Evolutionary conservation across 2,888 invertebrate genomes (phyloP).

Genomic region (Temnothorax ravouxi): DNA sequence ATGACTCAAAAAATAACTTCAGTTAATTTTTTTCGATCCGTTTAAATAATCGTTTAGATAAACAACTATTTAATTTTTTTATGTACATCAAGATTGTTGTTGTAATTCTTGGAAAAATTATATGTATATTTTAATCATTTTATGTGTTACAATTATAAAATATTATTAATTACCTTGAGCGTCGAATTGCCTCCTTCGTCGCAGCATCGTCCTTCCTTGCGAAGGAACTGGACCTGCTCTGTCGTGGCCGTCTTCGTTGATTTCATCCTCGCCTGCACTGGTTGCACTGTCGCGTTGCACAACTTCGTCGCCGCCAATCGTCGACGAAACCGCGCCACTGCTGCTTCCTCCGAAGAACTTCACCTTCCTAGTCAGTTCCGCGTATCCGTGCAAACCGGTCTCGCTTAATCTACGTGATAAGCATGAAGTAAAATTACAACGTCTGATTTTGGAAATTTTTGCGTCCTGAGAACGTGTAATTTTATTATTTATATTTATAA

Average conservation of each 20-base stretch:
- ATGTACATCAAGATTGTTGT: not conserved
- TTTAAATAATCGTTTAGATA: not conserved
- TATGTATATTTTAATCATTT: not conserved
- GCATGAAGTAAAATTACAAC: not conserved
- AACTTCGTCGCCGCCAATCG: slow-evolving; percentile 82
- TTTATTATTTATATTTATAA: not conserved
- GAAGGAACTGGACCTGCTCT: slow-evolving; percentile 79
- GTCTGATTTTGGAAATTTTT: not conserved
- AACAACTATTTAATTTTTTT: not conserved
- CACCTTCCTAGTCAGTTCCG: slow-evolving; percentile 82
- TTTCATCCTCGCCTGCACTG: slow-evolving; percentile 85
- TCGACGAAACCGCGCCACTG: slow-evolving; percentile 76
- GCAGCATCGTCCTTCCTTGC: slow-evolving; percentile 83
- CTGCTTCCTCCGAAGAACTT: slow-evolving; percentile 82
- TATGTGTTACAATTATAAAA: not conserved
- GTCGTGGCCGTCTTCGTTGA: slow-evolving; percentile 79
- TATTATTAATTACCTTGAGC: slow-evolving; percentile 81
- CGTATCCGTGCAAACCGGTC: slow-evolving; percentile 82
- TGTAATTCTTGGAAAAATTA: not conserved
- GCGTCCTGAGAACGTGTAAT: not conserved
- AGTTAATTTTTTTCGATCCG: not conserved
- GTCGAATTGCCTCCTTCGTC: slow-evolving; percentile 84
- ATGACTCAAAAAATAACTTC: not conserved
- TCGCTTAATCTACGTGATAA: slow-evolving; percentile 80
- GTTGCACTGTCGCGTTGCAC: slow-evolving; percentile 85